A percentile compares a stretch with the other conserved stretches of the same genome.
phyloP scores from a whole-genome alignment of 2,113 vertebrate species.

The Pristiophorus japonicus region DNA sequence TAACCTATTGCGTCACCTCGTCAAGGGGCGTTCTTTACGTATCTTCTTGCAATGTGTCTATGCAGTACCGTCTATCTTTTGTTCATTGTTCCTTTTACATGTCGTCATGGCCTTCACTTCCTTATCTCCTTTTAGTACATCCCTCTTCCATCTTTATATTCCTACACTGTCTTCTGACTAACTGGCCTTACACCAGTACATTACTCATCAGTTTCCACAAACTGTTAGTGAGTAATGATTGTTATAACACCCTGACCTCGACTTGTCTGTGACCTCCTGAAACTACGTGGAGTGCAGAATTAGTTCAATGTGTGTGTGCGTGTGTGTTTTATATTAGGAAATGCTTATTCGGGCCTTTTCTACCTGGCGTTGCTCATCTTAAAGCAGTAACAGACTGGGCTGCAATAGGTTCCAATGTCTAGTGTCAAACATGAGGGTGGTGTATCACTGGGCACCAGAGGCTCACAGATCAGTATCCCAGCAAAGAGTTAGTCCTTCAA shows the following conservation, averaged over 20 bases:
- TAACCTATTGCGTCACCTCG: neutral
- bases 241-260: neutral
- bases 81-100: neutral
- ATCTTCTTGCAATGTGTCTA: neutral
- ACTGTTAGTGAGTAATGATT: neutral
- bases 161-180: neutral
- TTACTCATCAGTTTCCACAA: slow-evolving; percentile 11
- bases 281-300: neutral
- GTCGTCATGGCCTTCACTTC: neutral
- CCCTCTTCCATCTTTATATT: neutral
- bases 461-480: neutral
- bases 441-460: neutral
- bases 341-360: neutral
- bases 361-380: neutral
- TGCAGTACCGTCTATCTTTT: neutral
- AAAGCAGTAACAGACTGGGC: neutral
- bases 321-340: neutral
- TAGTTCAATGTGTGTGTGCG: neutral
- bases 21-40: neutral
- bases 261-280: neutral
- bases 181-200: neutral
- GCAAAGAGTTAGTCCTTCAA: neutral
- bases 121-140: neutral
- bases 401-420: neutral
- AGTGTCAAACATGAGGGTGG: neutral